These are phyloP conservation scores for Pseudococcus viburni DNA, from an alignment of 2,888 invertebrate species.

Conservation along the genomic window DNA sequence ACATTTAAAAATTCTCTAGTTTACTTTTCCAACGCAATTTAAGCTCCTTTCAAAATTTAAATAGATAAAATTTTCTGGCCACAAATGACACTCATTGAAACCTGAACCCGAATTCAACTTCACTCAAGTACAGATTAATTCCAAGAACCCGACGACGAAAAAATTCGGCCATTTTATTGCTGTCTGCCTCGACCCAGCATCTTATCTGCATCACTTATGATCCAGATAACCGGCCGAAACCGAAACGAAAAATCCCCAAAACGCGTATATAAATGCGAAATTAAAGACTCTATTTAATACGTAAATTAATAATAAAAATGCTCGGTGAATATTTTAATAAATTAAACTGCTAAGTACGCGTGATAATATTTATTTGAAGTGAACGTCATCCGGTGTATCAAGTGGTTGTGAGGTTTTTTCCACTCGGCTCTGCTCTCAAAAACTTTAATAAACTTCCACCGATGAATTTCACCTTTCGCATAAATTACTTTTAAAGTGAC, in stretches of 20 bases:
- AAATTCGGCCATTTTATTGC: too few species aligned
- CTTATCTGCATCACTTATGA: not conserved
- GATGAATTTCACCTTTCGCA: conserved; percentile 44
- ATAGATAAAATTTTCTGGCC: too few species aligned
- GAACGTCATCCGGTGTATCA: conserved; percentile 44
- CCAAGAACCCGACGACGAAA: too few species aligned
- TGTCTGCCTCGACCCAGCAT: too few species aligned
- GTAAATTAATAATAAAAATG: conserved; percentile 47
- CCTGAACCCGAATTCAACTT: too few species aligned
- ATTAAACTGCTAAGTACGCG: conserved; percentile 31
- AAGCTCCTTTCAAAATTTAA: too few species aligned
- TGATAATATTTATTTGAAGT: conserved; percentile 44
- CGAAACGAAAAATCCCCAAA: not conserved
- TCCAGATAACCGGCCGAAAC: not conserved
- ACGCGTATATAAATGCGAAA: conserved; percentile 30
- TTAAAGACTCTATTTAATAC: conserved; percentile 42
- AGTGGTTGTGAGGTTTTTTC: conserved; percentile 43
- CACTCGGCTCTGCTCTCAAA: conserved; percentile 9
- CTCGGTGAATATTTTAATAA: conserved; percentile 44
- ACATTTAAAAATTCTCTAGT: too few species aligned
- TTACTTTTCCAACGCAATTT: too few species aligned
- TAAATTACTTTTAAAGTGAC: conserved; percentile 47
- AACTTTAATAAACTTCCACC: conserved; percentile 42
- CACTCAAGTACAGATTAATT: too few species aligned
- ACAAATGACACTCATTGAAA: too few species aligned